Conservation (phyloP, 2,888 invertebrate genomes). For the Chrysomela aeneicollis region DNA sequence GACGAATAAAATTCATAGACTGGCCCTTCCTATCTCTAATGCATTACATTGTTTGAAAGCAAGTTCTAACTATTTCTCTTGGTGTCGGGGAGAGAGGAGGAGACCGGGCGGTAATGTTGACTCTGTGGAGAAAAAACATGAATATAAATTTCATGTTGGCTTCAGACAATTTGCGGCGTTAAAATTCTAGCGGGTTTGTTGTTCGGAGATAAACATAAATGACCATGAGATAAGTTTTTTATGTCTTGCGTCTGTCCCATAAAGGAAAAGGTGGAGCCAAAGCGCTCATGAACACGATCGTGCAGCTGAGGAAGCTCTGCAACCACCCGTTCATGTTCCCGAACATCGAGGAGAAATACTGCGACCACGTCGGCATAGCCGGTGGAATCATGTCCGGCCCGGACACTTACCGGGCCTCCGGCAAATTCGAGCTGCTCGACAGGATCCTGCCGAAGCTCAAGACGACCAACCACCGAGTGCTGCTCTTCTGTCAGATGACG, state of each 20-base stretch:
- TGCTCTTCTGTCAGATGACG: conserved; percentile 99
- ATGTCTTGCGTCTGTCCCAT: conserved; percentile 15
- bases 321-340: conserved; percentile 99
- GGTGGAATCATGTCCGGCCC: conserved; percentile 84
- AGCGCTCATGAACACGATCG: conserved; percentile 98
- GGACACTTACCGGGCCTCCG: conserved; percentile 92
- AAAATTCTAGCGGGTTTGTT: no score
- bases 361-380: conserved; percentile 83
- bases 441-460: conserved; percentile 96
- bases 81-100: no score
- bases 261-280: conserved; percentile 92
- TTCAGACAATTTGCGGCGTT: no score
- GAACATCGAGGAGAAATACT: conserved; percentile 96
- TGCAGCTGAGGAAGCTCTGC: conserved; percentile 96
- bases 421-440: conserved; percentile 97
- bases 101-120: no score
- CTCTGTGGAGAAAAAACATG: no score
- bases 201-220: no score
- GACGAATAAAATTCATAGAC: no score
- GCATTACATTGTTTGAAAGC: no score
- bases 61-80: no score
- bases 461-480: conserved; percentile 87
- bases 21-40: no score
- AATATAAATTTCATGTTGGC: no score
- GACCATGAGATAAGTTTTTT: neutral